phyloP scores from a whole-genome alignment of 2,113 vertebrate species.

The Manacus vitellinus region DNA sequence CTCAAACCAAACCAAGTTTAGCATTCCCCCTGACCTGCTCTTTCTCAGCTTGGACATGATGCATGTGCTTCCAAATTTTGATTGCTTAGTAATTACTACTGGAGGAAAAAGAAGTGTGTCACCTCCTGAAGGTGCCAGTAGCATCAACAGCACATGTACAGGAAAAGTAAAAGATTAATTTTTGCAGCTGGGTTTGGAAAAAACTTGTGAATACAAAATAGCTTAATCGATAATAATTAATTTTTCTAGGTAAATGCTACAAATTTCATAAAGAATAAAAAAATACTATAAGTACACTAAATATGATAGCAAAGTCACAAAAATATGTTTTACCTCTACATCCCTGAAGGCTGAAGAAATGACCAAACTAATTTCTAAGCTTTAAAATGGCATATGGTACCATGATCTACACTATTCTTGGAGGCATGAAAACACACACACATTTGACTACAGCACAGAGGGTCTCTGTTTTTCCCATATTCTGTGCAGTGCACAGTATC shows the following conservation, averaged over 20 bases:
- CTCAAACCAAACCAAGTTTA: neutral
- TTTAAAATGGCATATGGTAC: neutral
- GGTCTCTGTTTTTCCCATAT: neutral
- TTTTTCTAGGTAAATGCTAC: neutral
- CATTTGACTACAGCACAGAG: neutral
- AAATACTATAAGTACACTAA: neutral
- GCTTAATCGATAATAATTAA: neutral
- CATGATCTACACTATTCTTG: neutral
- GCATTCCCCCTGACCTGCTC: accelerated
- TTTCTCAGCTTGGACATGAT: neutral
- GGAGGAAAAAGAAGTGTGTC: neutral
- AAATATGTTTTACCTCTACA: neutral
- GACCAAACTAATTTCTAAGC: neutral
- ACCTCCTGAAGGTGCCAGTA: neutral
- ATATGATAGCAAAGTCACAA: neutral
- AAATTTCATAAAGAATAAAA: neutral
- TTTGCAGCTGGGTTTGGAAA: neutral
- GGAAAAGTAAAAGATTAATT: neutral
- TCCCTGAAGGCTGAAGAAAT: neutral
- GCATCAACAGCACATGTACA: neutral
- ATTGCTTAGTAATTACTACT: neutral
- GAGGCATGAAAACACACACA: neutral
- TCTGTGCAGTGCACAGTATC: neutral
- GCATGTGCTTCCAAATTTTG: neutral
- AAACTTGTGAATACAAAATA: neutral